These are phyloP conservation scores for Diabrotica virgifera DNA, from an alignment of 1,140 invertebrate genomes.

Conservation along the genomic window DNA sequence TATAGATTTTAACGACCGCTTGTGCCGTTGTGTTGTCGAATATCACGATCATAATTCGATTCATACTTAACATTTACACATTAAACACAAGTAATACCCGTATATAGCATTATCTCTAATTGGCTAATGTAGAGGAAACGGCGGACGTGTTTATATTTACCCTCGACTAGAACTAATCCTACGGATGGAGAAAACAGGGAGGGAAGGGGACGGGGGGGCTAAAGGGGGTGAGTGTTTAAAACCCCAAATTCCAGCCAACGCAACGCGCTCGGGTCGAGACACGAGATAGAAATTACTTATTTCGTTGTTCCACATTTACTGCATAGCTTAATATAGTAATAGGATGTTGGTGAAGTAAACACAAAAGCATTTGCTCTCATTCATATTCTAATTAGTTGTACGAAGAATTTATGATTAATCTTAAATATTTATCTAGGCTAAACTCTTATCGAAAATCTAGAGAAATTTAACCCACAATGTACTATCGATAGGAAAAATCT, in stretches of 20 bases:
- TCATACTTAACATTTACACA: background rate
- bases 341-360: background rate
- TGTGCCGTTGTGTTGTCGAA: background rate
- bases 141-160: background rate
- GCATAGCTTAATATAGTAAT: background rate
- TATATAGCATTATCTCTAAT: conserved; percentile 21
- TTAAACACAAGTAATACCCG: conserved; percentile 25
- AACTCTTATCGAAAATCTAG: no score
- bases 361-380: background rate
- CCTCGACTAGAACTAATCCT: background rate
- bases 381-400: no score
- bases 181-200: background rate
- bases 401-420: no score
- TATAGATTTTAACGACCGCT: no score
- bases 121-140: conserved; percentile 27
- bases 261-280: background rate
- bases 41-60: background rate
- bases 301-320: background rate
- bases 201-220: no score
- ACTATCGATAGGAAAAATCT: no score
- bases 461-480: no score
- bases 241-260: background rate
- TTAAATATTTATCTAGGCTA: no score
- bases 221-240: background rate
- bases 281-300: conserved; percentile 1